These are phyloP conservation scores for Gymnothorax javanicus DNA, from an alignment of 2,797 vertebrate genomes.

Conservation along the genomic window DNA sequence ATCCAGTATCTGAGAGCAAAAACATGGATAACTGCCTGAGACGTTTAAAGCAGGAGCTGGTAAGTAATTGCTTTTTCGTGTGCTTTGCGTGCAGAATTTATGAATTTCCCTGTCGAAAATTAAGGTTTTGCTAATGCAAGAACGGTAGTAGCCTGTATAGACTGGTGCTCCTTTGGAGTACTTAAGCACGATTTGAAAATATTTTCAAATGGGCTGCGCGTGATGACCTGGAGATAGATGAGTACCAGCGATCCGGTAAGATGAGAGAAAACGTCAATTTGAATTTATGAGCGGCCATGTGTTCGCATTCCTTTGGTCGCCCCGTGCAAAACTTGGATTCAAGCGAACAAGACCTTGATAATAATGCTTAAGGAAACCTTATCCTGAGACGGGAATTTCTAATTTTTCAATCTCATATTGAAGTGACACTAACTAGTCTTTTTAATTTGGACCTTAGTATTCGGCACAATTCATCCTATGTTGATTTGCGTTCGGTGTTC, in stretches of 20 bases:
- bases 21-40: constrained; percentile 47
- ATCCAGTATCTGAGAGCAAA: constrained; percentile 22
- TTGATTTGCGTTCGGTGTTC: background rate
- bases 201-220: background rate
- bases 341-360: background rate
- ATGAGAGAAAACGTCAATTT: constrained; percentile 16
- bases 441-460: background rate
- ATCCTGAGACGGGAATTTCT: background rate
- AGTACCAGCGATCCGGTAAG: constrained; percentile 5
- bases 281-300: constrained; percentile 4
- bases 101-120: background rate
- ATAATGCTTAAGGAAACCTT: background rate
- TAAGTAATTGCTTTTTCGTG: constrained; percentile 31
- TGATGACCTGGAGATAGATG: background rate
- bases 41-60: constrained; percentile 52
- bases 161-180: background rate
- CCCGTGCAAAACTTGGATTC: background rate
- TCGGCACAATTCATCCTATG: background rate
- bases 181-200: background rate
- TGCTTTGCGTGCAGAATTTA: background rate
- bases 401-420: background rate
- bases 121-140: background rate
- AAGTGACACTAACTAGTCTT: background rate
- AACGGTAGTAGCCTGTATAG: background rate
- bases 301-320: constrained; percentile 4